phyloP scores from a whole-genome alignment of 1,140 invertebrate species.

The Hesperophylax magnus region DNA sequence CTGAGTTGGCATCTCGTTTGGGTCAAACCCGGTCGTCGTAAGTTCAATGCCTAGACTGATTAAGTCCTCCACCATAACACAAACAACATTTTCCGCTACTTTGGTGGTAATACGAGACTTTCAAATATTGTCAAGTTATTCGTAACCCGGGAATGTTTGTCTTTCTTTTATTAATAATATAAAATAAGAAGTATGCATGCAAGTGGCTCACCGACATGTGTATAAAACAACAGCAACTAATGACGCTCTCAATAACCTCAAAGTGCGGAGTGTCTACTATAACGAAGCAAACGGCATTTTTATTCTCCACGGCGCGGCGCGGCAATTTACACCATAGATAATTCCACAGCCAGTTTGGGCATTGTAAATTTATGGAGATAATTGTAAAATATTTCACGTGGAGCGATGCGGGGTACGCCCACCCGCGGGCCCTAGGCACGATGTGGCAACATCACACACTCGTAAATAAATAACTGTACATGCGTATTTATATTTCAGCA shows the following conservation, averaged over 20 bases:
- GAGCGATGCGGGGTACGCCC: not conserved
- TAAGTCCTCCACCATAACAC: too few relatives aligned
- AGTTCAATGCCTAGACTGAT: too few relatives aligned
- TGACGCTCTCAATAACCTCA: not conserved
- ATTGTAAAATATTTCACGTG: slow-evolving; percentile 35
- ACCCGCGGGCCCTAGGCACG: slow-evolving; percentile 7
- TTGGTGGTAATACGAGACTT: too few relatives aligned
- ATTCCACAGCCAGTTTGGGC: slow-evolving; percentile 16
- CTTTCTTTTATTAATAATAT: too few relatives aligned
- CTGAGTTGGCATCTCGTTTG: too few relatives aligned
- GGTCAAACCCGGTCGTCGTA: too few relatives aligned
- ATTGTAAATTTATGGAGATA: slow-evolving; percentile 22
- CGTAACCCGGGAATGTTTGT: too few relatives aligned
- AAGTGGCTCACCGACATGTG: not conserved
- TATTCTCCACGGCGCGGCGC: not conserved
- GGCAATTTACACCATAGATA: slow-evolving; percentile 26
- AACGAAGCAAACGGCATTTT: not conserved
- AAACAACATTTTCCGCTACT: too few relatives aligned
- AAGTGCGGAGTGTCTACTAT: not conserved
- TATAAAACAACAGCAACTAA: not conserved
- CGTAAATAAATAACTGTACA: slow-evolving; percentile 19
- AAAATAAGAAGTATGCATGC: not conserved
- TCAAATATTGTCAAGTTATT: too few relatives aligned
- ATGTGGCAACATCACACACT: slow-evolving; percentile 3
- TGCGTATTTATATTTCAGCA: not conserved